Conservation (phyloP, 2,797 vertebrate genomes). For the Karalla daura region DNA sequence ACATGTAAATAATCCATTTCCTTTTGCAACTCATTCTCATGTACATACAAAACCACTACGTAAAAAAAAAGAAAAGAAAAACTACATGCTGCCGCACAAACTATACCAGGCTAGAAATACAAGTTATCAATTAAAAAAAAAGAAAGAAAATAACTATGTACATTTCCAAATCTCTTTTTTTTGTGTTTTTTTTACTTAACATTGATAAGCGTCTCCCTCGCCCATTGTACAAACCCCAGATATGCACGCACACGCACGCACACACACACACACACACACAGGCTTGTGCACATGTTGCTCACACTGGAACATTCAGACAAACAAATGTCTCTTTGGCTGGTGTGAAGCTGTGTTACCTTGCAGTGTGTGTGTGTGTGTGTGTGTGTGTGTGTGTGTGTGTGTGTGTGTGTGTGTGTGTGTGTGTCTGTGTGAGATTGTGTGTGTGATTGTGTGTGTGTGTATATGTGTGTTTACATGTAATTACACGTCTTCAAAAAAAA, state of each 20-base stretch:
- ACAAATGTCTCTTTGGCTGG: slow-evolving; percentile 91
- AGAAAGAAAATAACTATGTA: slow-evolving; percentile 78
- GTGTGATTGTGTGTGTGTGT: slow-evolving; percentile 71
- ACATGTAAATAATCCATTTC: slow-evolving; percentile 73
- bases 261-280: slow-evolving; percentile 62
- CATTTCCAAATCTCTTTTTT: slow-evolving; percentile 70
- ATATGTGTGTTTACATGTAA: slow-evolving; percentile 66
- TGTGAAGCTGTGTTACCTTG: slow-evolving; percentile 83
- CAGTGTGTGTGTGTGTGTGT: slow-evolving; percentile 73
- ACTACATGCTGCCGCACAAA: slow-evolving; percentile 82
- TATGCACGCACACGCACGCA: slow-evolving; percentile 56
- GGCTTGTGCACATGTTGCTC: slow-evolving; percentile 67
- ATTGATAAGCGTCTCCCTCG: slow-evolving; percentile 40
- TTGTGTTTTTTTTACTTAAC: slow-evolving; percentile 33
- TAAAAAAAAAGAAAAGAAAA: slow-evolving; percentile 83
- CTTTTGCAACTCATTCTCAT: slow-evolving; percentile 73
- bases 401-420: slow-evolving; percentile 78
- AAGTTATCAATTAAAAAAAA: slow-evolving; percentile 60
- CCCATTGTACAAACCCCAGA: slow-evolving; percentile 69
- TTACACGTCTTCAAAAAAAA: slow-evolving; percentile 57
- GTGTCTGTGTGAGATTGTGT: slow-evolving; percentile 80
- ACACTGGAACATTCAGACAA: slow-evolving; percentile 82
- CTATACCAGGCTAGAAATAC: slow-evolving; percentile 79
- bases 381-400: slow-evolving; percentile 72
- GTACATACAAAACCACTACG: slow-evolving; percentile 80